Evolutionary conservation across 92 coral and sea anemone species (phyloP).

Genomic region (Phymanthus crucifer): DNA sequence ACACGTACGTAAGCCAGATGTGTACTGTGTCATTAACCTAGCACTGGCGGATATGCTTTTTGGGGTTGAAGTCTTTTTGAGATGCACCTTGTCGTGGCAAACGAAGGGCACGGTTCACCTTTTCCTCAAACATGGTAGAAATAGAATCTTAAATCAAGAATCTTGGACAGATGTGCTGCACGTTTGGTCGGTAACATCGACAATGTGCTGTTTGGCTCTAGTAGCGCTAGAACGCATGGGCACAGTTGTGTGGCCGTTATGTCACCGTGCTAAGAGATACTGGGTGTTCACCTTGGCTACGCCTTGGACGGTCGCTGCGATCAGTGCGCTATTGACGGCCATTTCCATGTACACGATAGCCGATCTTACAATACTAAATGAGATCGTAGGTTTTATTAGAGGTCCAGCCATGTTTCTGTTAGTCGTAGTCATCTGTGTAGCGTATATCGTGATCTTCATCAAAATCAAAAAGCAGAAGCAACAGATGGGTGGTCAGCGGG

Average conservation of each 20-base stretch:
- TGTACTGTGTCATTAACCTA: slow-evolving; percentile 10
- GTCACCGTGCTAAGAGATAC: slow-evolving; percentile 16
- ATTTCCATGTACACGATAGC: too few relatives aligned
- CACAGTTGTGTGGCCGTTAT: slow-evolving; percentile 12
- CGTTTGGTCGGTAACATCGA: neutral
- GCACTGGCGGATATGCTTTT: slow-evolving; percentile 14
- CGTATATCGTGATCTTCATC: too few relatives aligned
- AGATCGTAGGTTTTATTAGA: too few relatives aligned
- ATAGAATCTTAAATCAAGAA: too few relatives aligned
- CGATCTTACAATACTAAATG: too few relatives aligned
- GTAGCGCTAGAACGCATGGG: slow-evolving; percentile 21
- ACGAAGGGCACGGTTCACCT: neutral
- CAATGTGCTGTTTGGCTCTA: neutral
- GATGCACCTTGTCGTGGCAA: neutral
- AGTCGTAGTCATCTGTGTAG: too few relatives aligned
- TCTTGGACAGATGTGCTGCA: neutral
- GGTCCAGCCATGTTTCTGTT: too few relatives aligned
- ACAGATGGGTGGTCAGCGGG: neutral
- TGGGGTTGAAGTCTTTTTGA: neutral
- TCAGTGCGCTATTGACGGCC: neutral
- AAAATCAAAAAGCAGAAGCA: neutral
- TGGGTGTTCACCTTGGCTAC: neutral
- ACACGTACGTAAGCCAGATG: neutral
- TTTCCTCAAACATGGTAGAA: too few relatives aligned
- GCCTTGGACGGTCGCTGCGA: neutral